phyloP scores from a whole-genome alignment of 2,113 vertebrate genomes.

The Empidonax traillii region DNA sequence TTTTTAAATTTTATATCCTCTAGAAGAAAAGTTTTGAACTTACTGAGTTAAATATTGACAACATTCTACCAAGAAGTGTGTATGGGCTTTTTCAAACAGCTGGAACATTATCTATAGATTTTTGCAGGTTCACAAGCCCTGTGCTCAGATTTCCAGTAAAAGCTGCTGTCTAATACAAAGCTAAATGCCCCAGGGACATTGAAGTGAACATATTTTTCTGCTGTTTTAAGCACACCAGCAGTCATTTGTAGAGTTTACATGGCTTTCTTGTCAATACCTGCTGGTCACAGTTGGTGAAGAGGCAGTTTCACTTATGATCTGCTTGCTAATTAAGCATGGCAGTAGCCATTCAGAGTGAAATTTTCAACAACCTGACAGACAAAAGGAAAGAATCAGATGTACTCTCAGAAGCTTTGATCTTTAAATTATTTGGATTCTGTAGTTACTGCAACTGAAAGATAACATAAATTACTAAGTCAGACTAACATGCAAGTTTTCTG shows the following conservation, averaged over 20 bases:
- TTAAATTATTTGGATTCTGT: not conserved
- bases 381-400: not conserved
- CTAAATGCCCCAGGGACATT: not conserved
- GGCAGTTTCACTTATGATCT: conserved; percentile 73
- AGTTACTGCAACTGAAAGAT: not conserved
- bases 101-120: conserved; percentile 40
- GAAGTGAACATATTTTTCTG: conserved; percentile 39
- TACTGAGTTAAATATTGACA: not conserved
- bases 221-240: conserved; percentile 48
- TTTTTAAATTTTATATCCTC: not conserved
- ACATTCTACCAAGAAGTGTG: not conserved
- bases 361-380: conserved; percentile 8
- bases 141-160: conserved; percentile 18
- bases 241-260: conserved; percentile 46
- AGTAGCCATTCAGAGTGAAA: conserved; percentile 1
- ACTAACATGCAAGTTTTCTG: conserved; percentile 33
- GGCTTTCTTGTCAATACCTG: conserved; percentile 63
- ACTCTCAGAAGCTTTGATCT: not conserved
- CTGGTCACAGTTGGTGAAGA: conserved; percentile 74
- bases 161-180: conserved; percentile 48
- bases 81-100: not conserved
- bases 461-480: not conserved
- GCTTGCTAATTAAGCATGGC: conserved; percentile 53
- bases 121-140: conserved; percentile 28
- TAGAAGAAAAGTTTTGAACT: conserved; percentile 8